These are phyloP conservation scores for Onychomys torridus DNA, from an alignment of 2,797 vertebrate species.

Conservation along the genomic window DNA sequence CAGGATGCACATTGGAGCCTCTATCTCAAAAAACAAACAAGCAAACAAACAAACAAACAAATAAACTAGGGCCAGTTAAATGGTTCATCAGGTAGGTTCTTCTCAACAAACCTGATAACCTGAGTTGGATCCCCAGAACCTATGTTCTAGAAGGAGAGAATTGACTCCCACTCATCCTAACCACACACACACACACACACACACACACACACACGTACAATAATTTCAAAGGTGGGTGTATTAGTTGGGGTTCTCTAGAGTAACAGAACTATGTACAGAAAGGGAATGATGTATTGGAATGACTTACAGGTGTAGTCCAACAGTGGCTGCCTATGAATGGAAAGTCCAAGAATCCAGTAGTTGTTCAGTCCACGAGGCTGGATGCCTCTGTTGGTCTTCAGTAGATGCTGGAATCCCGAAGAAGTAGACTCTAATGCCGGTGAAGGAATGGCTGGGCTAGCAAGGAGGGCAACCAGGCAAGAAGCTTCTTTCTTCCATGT, in stretches of 20 bases:
- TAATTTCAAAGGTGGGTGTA: background rate
- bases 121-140: background rate
- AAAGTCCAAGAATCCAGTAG: background rate
- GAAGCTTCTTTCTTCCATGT: background rate
- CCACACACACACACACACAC: background rate
- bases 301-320: background rate
- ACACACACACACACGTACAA: background rate
- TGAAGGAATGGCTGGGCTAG: too few species aligned
- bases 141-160: background rate
- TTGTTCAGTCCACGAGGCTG: background rate
- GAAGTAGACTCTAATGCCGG: background rate
- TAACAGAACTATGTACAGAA: background rate
- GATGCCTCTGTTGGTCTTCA: background rate
- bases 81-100: background rate
- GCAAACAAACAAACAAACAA: background rate
- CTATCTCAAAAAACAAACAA: background rate
- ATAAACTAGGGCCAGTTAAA: background rate
- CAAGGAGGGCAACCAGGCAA: background rate
- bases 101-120: background rate
- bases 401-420: too few species aligned
- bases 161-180: too few species aligned
- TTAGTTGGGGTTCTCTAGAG: background rate
- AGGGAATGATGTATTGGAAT: background rate
- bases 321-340: background rate
- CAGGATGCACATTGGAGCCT: background rate